phyloP scores from a whole-genome alignment of 2,888 invertebrate genomes.

The Scelioninae gen. 1 region DNA sequence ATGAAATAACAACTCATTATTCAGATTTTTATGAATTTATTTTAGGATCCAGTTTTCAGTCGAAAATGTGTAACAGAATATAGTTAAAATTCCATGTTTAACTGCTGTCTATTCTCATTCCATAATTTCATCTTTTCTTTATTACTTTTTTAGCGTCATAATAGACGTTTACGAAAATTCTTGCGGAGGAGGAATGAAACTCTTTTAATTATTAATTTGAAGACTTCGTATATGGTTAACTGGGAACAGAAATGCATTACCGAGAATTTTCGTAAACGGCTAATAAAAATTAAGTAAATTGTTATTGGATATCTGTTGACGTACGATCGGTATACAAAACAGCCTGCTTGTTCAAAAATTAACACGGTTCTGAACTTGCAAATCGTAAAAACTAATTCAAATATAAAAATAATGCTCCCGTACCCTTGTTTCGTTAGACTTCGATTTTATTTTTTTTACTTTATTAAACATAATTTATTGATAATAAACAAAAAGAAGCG shows the following conservation, averaged over 20 bases:
- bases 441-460: constrained; percentile 4
- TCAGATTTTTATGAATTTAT: constrained; percentile 73
- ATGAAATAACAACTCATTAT: too few species aligned
- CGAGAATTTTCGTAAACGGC: constrained; percentile 66
- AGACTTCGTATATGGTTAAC: constrained; percentile 53
- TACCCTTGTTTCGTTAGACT: constrained; percentile 37
- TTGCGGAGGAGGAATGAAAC: constrained; percentile 70
- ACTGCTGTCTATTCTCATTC: constrained; percentile 66
- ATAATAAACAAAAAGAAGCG: constrained; percentile 7
- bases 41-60: constrained; percentile 74
- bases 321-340: constrained; percentile 50
- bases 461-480: neutral
- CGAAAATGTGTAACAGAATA: constrained; percentile 75
- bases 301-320: constrained; percentile 31
- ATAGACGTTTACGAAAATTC: constrained; percentile 69
- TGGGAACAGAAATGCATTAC: constrained; percentile 34
- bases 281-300: constrained; percentile 55
- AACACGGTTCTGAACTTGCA: constrained; percentile 45
- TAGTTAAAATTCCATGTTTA: constrained; percentile 72
- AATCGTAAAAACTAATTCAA: constrained; percentile 65
- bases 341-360: constrained; percentile 59
- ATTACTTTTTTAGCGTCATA: constrained; percentile 68
- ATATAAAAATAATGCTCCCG: constrained; percentile 73
- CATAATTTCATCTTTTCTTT: constrained; percentile 47
- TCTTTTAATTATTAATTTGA: constrained; percentile 71